Conservation (phyloP, 1,140 invertebrate species). For the Lysiphlebus fabarum region DNA sequence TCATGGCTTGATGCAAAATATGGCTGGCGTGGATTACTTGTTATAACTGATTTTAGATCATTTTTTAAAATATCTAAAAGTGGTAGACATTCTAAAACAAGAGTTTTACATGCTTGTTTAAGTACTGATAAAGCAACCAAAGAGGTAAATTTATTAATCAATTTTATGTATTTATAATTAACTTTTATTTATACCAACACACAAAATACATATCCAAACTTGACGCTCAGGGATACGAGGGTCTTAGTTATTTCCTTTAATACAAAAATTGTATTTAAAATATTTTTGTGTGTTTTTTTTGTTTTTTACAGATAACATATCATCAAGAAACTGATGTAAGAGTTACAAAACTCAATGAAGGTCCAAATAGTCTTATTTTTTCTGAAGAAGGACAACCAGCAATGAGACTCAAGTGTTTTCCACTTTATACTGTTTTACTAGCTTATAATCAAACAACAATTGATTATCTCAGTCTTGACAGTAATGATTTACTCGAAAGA, state of each 20-base stretch:
- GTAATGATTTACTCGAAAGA: slow-evolving; percentile 45
- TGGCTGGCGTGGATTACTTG: slow-evolving; percentile 70
- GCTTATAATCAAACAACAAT: slow-evolving; percentile 69
- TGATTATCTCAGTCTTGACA: slow-evolving; percentile 71
- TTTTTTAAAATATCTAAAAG: slow-evolving; percentile 60
- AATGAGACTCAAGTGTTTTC: slow-evolving; percentile 77
- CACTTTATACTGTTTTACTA: slow-evolving; percentile 74
- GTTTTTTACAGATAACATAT: slow-evolving; percentile 58
- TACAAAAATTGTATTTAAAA: no score
- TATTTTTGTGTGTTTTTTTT: no score
- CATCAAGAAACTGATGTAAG: slow-evolving; percentile 63
- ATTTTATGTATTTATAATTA: neutral
- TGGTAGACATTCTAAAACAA: slow-evolving; percentile 55
- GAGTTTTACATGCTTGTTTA: slow-evolving; percentile 70
- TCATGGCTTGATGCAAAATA: slow-evolving; percentile 68
- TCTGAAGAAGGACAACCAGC: slow-evolving; percentile 54
- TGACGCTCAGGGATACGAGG: no score
- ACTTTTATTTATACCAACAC: neutral
- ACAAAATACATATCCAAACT: no score
- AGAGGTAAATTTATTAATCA: slow-evolving; percentile 57
- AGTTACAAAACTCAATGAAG: slow-evolving; percentile 58
- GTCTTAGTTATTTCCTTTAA: no score
- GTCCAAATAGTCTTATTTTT: slow-evolving; percentile 53
- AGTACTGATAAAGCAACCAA: slow-evolving; percentile 70
- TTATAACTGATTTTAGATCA: slow-evolving; percentile 70